Evolutionary conservation across 2,888 invertebrate genomes (phyloP), one percentile per base, ranked within the genome.

Genomic region (Sericinus montela): DNA sequence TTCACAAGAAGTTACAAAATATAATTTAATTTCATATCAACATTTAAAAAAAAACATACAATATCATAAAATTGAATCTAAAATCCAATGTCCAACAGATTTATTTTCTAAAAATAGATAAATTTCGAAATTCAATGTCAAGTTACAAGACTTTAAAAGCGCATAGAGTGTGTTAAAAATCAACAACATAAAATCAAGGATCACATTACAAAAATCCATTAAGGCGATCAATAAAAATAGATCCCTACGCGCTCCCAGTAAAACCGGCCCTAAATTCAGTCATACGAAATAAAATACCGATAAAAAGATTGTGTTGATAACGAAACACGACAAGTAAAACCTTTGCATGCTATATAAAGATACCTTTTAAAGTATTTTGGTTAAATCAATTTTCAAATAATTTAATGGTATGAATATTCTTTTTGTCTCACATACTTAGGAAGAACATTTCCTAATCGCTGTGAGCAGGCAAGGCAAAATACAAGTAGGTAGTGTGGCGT

Each of bases 141-240:
- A 71, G 69, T 69, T 69, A 74, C 71, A 71, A 51, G 67, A 55
- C 63, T 69, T 66, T 68, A 70, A 77, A 71, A 75, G 72, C 71
- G 57, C 59, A 57, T 52, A 55, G 58, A 53, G 56, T 56, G 63
- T 59, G 61, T 67, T 72, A 76, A 82, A 84, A 50, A 49, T 25
- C 37, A 45, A 79, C 67, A 73, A 75, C 71, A 78, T 64, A 57
- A 78, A 80, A 69, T 75, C 68, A 75, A 78, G 77, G 84, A 86
- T 87, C 85, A 75, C 72, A 80, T 87, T 86, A 86, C 87, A 67
- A 67, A 86, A 86, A 80, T 85, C 86, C 87, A 87, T 87, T 87
- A 87, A 79, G 69, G 73, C 62, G 67, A 68, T 69, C 71, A 79
- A 85, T 86, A 86, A 84, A 87, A 86, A 86, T 87, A 86, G 83